Conservation (phyloP, 2,797 vertebrate genomes). For the Sebastes nivosus region DNA sequence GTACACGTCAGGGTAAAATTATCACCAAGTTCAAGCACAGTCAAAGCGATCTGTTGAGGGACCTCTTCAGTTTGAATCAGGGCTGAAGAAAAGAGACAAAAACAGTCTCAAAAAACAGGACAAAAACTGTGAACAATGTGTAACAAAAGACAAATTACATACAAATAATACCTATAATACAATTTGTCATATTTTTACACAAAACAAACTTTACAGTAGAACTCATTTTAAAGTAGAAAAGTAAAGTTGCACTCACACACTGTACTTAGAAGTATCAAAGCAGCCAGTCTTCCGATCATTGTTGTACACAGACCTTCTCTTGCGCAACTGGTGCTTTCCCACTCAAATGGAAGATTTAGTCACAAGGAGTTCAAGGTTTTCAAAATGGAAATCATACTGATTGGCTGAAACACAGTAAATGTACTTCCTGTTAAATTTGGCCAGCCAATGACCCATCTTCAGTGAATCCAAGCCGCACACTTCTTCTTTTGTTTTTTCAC, state of each 20-base stretch:
- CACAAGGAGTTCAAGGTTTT: constrained; percentile 3
- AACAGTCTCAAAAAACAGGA: background rate
- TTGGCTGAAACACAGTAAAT: constrained; percentile 43
- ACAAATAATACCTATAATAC: background rate
- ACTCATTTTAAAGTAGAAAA: background rate
- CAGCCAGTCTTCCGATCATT: constrained; percentile 34
- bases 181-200: background rate
- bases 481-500: no score
- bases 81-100: constrained; percentile 11
- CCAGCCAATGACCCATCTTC: background rate
- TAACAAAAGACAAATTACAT: background rate
- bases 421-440: constrained; percentile 22
- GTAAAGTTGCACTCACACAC: constrained; percentile 35
- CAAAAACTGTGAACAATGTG: background rate
- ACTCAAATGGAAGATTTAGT: constrained; percentile 29
- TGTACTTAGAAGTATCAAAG: constrained; percentile 41
- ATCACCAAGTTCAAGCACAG: constrained; percentile 6
- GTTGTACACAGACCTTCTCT: background rate
- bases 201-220: background rate
- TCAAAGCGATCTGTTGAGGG: background rate
- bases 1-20: constrained; percentile 11
- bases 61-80: background rate
- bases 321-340: constrained; percentile 18
- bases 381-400: constrained; percentile 19
- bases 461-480: background rate